Evolutionary conservation across 92 coral and sea anemone species (phyloP).

Genomic region (Actinernus sp.): DNA sequence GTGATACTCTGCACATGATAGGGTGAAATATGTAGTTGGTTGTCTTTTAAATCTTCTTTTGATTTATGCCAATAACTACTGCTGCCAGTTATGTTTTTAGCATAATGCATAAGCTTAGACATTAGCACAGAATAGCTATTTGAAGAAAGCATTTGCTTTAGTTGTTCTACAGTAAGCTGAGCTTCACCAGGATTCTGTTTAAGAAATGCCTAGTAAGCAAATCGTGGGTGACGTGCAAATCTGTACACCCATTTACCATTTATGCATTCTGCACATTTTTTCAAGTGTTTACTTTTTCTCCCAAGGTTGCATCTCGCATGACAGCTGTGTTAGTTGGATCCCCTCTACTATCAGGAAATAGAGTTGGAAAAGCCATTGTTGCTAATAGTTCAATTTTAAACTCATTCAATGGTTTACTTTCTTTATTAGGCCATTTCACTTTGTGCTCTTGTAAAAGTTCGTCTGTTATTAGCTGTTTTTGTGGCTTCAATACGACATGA

Average conservation of each 20-base stretch:
- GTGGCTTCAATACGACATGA: conserved; percentile 37
- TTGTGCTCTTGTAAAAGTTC: too few relatives aligned
- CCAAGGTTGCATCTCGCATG: conserved; percentile 40
- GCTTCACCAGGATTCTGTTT: too few relatives aligned
- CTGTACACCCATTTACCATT: conserved; percentile 58
- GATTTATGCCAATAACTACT: conserved; percentile 54
- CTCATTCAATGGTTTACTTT: conserved; percentile 34
- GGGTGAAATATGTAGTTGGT: too few relatives aligned
- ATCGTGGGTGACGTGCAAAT: conserved; percentile 60
- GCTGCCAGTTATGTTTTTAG: conserved; percentile 58
- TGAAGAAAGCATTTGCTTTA: too few relatives aligned
- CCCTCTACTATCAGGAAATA: too few relatives aligned
- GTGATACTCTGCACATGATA: too few relatives aligned
- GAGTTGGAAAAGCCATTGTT: too few relatives aligned
- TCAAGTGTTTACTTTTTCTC: conserved; percentile 49
- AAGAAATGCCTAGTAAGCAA: too few relatives aligned
- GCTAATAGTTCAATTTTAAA: too few relatives aligned
- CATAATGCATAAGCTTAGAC: too few relatives aligned
- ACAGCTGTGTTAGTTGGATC: conserved; percentile 42
- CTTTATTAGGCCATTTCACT: conserved; percentile 48
- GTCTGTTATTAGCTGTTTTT: conserved; percentile 51
- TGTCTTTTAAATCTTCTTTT: conserved; percentile 67
- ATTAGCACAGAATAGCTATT: conserved; percentile 66
- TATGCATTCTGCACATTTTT: conserved; percentile 45
- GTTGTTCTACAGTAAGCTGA: too few relatives aligned